Evolutionary conservation across 2,888 invertebrate genomes (phyloP).

Genomic region (Timandra comae): DNA sequence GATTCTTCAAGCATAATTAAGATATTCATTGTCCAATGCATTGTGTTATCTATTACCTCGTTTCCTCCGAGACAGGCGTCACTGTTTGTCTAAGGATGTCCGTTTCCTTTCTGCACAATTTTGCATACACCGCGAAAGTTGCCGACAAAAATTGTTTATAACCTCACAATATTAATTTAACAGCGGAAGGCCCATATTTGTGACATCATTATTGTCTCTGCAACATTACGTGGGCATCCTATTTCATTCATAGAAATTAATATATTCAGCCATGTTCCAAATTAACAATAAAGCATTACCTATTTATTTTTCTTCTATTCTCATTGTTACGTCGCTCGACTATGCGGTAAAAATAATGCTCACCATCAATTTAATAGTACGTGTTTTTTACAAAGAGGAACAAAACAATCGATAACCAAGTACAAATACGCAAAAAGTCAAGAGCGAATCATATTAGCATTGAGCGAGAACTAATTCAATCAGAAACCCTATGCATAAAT

Average conservation of each 20-base stretch:
- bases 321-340: too few species aligned
- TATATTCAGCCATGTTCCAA: not conserved
- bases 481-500: constrained; percentile 32
- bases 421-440: constrained; percentile 19
- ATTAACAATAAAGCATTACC: too few species aligned
- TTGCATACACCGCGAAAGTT: constrained; percentile 51
- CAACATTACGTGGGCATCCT: constrained; percentile 7
- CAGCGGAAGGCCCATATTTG: constrained; percentile 43
- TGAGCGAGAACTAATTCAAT: constrained; percentile 16
- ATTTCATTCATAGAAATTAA: constrained; percentile 7
- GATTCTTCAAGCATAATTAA: constrained; percentile 15
- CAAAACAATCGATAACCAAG: too few species aligned
- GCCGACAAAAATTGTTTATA: constrained; percentile 32
- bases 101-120: constrained; percentile 58
- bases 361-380: too few species aligned
- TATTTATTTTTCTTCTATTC: too few species aligned
- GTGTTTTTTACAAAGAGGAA: too few species aligned
- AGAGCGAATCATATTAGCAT: constrained; percentile 11
- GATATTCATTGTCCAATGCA: constrained; percentile 35
- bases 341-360: too few species aligned
- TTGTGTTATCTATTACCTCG: constrained; percentile 47
- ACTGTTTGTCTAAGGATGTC: constrained; percentile 56
- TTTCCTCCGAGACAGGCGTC: constrained; percentile 46
- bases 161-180: constrained; percentile 32
- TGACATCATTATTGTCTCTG: constrained; percentile 17